Percentiles rank a stretch among this genome's conserved stretches.
Evolutionary conservation across 2,113 vertebrate genomes (phyloP).

Genomic region (Hyperoodon ampullatus): DNA sequence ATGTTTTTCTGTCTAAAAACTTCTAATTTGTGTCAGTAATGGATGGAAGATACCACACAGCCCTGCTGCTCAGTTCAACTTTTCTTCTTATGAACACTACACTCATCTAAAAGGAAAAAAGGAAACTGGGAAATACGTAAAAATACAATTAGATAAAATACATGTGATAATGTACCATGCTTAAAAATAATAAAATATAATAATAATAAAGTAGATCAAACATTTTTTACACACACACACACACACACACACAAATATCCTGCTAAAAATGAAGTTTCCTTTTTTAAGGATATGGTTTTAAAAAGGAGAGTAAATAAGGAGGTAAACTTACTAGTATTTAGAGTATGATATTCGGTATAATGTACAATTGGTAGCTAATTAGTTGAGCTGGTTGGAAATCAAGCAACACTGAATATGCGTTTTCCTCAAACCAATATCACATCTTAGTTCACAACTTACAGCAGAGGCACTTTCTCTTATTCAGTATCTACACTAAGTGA

Average conservation of each 20-base stretch:
- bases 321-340: background rate
- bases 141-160: background rate
- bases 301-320: background rate
- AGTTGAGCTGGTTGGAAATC: background rate
- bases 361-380: background rate
- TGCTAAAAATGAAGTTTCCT: background rate
- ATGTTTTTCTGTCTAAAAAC: conserved; percentile 72
- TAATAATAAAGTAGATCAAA: background rate
- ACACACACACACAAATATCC: background rate
- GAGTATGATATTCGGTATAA: background rate
- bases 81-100: conserved; percentile 46
- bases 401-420: background rate
- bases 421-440: background rate
- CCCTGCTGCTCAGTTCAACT: conserved; percentile 58
- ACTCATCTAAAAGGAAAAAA: background rate
- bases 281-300: background rate
- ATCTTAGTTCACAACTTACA: background rate
- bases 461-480: background rate
- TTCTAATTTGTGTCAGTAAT: conserved; percentile 62
- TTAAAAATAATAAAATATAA: background rate
- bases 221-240: background rate
- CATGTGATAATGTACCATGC: background rate
- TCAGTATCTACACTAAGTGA: background rate
- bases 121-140: background rate
- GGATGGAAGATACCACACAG: background rate